Base-by-base conservation (phyloP, 2,888 invertebrate genomes). In the Diogma glabrata region DNA sequence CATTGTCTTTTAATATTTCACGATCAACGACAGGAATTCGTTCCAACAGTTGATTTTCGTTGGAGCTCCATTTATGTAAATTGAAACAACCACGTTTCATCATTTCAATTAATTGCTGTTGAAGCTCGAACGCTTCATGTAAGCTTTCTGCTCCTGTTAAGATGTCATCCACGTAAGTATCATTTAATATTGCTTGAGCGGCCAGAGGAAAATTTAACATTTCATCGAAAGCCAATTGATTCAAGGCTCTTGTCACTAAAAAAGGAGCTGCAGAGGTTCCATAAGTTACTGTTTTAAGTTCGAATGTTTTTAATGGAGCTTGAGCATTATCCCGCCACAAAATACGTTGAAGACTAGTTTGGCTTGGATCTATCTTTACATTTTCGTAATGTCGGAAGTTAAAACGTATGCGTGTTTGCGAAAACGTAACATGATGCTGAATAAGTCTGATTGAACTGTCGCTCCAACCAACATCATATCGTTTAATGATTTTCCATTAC, bases 111-210 rank as follows among this genome's bases (percentile, higher is more conserved):
- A n/a, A n/a, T n/a, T n/a, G n/a, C n/a, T n/a, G n/a, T n/a, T n/a
- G n/a, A n/a, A n/a, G n/a, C n/a, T n/a, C n/a, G n/a, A n/a, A n/a
- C n/a, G 47, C 52, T 36, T 47, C 45, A 5, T 12, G 9, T 22
- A 51, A 49, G 17, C 14, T 43, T 33, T 55, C 30, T 16, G 50
- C 49, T 3, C 54, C 53, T 17, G 53, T 52, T 28, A 55, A 48
- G 4, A 40, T 16, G 30, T 57, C 55, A 49, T 57, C 57, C 8
- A 58, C 56, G 23, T 59, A 57, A 48, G 58, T 52, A 45, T 51
- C 54, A 16, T 30, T 36, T 23, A 22, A 8, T 14, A 54, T 40
- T 16, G 51, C 20, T 33, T 45, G 36, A 12, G 51, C 26, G 3
- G 55, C 55, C 19, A 33, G 5, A 4, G 54, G 54, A 51, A 28